Evolutionary conservation across 2,113 vertebrate genomes (phyloP), one percentile per base, ranked within the genome.

Genomic region (Xiphias gladius): DNA sequence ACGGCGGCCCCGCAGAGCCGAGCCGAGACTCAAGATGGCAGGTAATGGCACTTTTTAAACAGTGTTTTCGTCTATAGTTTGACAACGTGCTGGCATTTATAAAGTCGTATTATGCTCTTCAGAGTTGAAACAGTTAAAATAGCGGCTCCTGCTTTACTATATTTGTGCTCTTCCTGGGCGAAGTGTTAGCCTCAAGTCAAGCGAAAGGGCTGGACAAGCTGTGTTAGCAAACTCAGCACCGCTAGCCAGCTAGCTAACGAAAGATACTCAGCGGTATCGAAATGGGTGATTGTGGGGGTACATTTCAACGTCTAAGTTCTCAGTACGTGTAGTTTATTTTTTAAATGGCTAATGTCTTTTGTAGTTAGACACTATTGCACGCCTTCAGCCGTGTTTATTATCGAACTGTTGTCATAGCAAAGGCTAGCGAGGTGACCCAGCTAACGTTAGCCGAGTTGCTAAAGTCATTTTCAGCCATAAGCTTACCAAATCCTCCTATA

Each of bases 11-110:
- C 88, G 86, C 90, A 86, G 86, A 94, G 91, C 89, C 84, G 89
- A 93, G 90, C 86, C 88, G 88, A 92, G 63, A 89, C 89, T 92
- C 95, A 96, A 97, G 95, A 97, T 97, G 96, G 96, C 95, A 92
- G 93, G 95, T 93, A 86, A 92, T 73, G 85, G 76, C 63, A 91
- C 91, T 89, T 90, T 85, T 84, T 39, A 81, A 88, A 87, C 46
- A 75, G 4, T 90, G 12, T 79, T 81, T 86, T 87, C 26, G 86
- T 73, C 5, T 10, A 4, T 67, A 77, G 9, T 88, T 59, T 35
- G 13, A 50, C 7, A 12, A 11, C 24, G 8, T 54, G 5, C 9
- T 52, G 19, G 19, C 0, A 62, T 3, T 48, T 14, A 0, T 10
- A 5, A 30, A 17, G 12, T 2, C 1, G 5, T 0, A 2, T 35